Evolutionary conservation across 2,113 vertebrate genomes (phyloP).

Genomic region (Lasiurus borealis): DNA sequence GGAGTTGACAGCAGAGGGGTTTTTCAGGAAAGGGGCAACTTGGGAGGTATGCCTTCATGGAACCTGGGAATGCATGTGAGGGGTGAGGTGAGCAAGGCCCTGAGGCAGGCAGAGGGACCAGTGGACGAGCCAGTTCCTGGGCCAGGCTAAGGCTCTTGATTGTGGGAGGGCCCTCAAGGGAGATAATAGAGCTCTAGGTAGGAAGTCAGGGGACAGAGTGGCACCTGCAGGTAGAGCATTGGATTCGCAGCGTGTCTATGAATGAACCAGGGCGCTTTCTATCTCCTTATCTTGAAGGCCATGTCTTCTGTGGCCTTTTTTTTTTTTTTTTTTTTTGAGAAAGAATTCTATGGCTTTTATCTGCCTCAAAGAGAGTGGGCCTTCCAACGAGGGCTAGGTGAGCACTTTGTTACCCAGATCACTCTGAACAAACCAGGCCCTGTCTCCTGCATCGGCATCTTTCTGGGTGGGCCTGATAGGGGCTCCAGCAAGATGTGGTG

Average conservation of each 20-base stretch:
- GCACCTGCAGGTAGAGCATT: no score
- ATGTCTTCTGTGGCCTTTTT: background rate
- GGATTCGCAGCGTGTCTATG: background rate
- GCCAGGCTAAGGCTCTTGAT: background rate
- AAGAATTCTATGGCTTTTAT: background rate
- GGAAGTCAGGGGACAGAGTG: background rate
- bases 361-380: background rate
- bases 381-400: background rate
- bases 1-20: no score
- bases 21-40: background rate
- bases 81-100: background rate
- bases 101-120: background rate
- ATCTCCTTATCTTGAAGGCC: background rate
- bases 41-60: background rate
- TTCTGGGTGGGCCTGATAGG: background rate
- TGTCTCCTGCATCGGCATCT: background rate
- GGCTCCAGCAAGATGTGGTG: fast-evolving
- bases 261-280: background rate
- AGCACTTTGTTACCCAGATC: background rate
- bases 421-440: background rate
- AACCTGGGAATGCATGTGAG: no score
- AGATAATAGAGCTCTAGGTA: background rate
- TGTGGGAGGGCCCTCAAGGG: background rate
- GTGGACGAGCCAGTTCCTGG: no score
- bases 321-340: background rate